Base-by-base conservation (phyloP, 2,888 invertebrate genomes). In the Alcis repandata region DNA sequence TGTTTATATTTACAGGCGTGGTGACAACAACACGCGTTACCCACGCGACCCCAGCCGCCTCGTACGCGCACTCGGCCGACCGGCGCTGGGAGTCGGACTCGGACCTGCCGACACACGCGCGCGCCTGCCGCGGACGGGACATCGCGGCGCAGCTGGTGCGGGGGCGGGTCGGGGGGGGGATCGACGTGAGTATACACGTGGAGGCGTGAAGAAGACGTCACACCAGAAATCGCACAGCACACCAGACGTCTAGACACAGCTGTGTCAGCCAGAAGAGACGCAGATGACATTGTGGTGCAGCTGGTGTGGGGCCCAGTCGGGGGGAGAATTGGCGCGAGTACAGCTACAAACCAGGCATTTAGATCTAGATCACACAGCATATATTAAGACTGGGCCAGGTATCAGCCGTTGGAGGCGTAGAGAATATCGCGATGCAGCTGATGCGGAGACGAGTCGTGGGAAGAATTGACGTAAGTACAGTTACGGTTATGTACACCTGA, bases 1-100 rank as follows among this genome's bases (percentile, higher is more conserved):
- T 74, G 4, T 17, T 17, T 41, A 7, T n/a, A 1, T 40, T 15
- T 4, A 7, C 78, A 90, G 96, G 96, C 8, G 83, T 96, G 8
- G 96, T 97, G 0, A 98, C 97, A 0, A 97, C 96, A 0, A 96
- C 97, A 0, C 88, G 97, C 38, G 95, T 97, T 0, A 97, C 97
- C 0, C 97, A 97, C 78, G 97, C 97, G 0, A 95, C 96, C 0
- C 97, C 97, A 0, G 95, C 96, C 0, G 96, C 96, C 0, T 90
- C 95, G 0, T 97, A 96, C 80, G 97, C 97, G 0, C 96, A 96
- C 78, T 93, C 95, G 0, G 95, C 97, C 0, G 94, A 96, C 72
- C 90, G 97, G 15, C 92, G 95, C 59, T 97, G 97, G 97, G 97
- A 97, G 81, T 94, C 94, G 36, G 97, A 97, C 79, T 88, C 91